Base-by-base conservation (phyloP, 2,888 invertebrate species). In the Acronicta alni region DNA sequence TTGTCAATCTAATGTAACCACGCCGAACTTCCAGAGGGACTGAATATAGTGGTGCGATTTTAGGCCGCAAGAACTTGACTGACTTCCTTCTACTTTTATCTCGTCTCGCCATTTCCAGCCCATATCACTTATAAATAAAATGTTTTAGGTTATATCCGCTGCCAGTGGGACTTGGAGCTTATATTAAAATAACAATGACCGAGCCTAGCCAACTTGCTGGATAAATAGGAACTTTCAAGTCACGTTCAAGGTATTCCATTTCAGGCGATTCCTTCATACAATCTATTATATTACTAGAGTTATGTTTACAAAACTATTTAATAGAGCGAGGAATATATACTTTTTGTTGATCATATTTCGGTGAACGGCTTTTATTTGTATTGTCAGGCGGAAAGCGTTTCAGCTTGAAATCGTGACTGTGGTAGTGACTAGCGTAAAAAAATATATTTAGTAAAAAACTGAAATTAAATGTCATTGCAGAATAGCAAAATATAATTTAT, bases 201-300 rank as follows among this genome's bases (percentile, higher is more conserved):
- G 48, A 68, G 60, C 53, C 67, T 54, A 62, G 52, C 61, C 46
- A 73, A 78, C 68, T 77, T 63, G 41, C 45, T 53, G 72, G 69
- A 73, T 77, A 80, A 80, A 80, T 79, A 72, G 57, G 26, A 67
- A 76, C 54, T 81, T 86, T 82, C 83, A 38, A 77, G 87, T 84
- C 88, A 87, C 88, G 86, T 84, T 55, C 55, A 46, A 54, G 57
- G 77, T 84, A 86, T 86, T 82, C 85, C 81, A 82, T 87, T 87
- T 79, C 83, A 79, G 77, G 72, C 74, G 76, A 79, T 77, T 81
- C 79, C 81, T 85, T 84, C 76, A 78, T 74, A 77, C 73, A 81
- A 79, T 83, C 82, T 82, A 84, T 85, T 81, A 76, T 79, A 80
- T 81, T 77, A 81, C 66, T 73, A 68, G 57, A 80, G 67, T 81